These are phyloP conservation scores for Tenthredo scrophulariae DNA, from an alignment of 2,888 invertebrate genomes.

Conservation along the genomic window DNA sequence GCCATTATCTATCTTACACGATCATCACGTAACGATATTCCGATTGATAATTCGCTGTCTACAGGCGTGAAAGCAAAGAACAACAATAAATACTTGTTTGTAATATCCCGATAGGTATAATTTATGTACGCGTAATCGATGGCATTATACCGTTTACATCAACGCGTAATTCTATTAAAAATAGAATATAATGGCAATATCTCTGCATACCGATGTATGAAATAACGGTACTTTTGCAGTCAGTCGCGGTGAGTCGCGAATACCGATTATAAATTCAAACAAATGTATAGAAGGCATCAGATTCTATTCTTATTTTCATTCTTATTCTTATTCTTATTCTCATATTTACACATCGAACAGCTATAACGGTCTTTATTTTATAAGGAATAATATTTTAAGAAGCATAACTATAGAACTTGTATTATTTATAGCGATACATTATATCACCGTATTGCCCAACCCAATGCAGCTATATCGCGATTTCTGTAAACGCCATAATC, in stretches of 20 bases:
- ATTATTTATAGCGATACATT: slow-evolving; percentile 3
- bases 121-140: slow-evolving; percentile 2
- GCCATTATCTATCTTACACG: slow-evolving; percentile 14
- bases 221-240: background rate
- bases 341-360: background rate
- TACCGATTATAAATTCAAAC: slow-evolving; percentile 10
- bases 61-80: background rate
- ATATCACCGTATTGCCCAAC: background rate
- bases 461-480: background rate
- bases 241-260: background rate
- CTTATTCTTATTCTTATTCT: background rate
- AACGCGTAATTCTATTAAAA: background rate
- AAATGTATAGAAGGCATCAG: background rate
- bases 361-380: background rate
- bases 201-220: background rate
- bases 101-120: background rate
- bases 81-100: background rate
- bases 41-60: background rate
- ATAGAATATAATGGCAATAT: background rate
- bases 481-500: background rate
- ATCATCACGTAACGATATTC: background rate
- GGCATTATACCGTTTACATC: background rate
- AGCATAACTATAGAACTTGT: background rate
- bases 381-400: background rate
- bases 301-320: background rate